Conservation (phyloP, 2,113 vertebrate species). For the Dipodomys ordii region DNA sequence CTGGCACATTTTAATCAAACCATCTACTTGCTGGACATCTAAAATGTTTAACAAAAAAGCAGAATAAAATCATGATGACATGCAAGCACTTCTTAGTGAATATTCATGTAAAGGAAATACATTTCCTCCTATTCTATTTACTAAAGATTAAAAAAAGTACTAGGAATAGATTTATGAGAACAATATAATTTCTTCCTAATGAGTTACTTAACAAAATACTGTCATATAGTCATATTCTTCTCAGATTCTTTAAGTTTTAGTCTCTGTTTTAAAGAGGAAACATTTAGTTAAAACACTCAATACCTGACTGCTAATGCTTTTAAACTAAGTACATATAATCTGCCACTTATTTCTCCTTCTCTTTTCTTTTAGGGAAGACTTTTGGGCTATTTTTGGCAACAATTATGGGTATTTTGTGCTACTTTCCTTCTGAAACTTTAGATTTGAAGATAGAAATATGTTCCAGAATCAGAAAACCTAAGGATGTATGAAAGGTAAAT, state of each 20-base stretch:
- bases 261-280: not conserved
- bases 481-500: not conserved
- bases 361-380: no score
- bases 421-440: not conserved
- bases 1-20: not conserved
- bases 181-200: not conserved
- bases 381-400: not conserved
- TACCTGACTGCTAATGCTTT: not conserved
- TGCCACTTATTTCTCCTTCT: no score
- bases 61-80: not conserved
- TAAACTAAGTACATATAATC: not conserved
- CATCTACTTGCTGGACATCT: constrained; percentile 17
- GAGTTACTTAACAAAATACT: not conserved
- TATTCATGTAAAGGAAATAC: no score
- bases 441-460: not conserved
- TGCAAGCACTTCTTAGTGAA: not conserved
- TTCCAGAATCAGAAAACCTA: not conserved
- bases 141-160: not conserved
- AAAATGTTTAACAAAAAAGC: not conserved
- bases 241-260: not conserved
- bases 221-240: not conserved
- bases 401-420: no score
- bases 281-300: not conserved
- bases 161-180: not conserved
- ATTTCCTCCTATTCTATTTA: not conserved